Percentiles rank a stretch among this genome's conserved stretches.
phyloP scores from a whole-genome alignment of 1,140 invertebrate species.

The Anthonomus grandis region DNA sequence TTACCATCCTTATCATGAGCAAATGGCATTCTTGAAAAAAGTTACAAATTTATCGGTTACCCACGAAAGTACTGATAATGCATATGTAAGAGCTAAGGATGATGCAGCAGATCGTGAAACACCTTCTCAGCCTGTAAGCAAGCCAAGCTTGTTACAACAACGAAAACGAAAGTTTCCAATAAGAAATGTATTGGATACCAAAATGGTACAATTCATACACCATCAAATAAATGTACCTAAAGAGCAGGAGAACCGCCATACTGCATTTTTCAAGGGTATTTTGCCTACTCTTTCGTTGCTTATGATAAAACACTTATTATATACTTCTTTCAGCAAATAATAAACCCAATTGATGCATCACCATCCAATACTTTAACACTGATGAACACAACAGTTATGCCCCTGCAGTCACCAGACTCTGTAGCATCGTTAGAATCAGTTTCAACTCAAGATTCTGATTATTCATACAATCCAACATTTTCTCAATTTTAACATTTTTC shows the following conservation, averaged over 20 bases:
- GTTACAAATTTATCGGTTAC: not conserved
- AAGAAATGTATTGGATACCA: not conserved
- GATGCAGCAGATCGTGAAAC: not conserved
- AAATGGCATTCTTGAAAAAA: not conserved
- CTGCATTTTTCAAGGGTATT: constrained; percentile 13
- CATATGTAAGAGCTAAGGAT: not conserved
- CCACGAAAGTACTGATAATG: not conserved
- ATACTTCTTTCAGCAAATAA: not conserved
- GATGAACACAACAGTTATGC: not conserved
- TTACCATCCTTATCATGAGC: not conserved
- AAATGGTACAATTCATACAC: not conserved
- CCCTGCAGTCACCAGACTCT: not conserved
- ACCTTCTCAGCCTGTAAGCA: not conserved
- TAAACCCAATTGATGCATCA: not conserved
- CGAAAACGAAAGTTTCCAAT: not conserved
- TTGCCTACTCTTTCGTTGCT: not conserved
- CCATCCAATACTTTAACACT: constrained; percentile 1
- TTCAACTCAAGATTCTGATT: not conserved
- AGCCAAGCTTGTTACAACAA: not conserved
- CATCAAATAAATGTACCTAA: not conserved
- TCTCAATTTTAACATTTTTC: not conserved
- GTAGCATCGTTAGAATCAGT: not conserved
- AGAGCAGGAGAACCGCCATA: constrained; percentile 2
- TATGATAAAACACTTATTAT: not conserved
- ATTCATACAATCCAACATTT: not conserved